Conservation (phyloP, 2,888 invertebrate species). For the Hyalella azteca region DNA sequence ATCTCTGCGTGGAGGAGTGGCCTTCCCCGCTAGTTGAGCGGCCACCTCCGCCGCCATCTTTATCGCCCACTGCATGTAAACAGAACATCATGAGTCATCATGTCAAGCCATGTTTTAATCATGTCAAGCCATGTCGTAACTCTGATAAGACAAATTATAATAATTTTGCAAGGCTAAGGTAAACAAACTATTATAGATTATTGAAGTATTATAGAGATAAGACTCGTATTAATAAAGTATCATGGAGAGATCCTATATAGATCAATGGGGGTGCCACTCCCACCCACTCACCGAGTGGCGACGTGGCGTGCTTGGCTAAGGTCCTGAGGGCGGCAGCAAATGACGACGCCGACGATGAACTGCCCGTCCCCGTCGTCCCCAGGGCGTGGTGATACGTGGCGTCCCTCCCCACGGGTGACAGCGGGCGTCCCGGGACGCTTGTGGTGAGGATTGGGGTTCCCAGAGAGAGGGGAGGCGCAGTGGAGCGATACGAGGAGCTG, state of each 20-base stretch:
- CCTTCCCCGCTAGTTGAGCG: not conserved
- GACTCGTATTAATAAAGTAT: no score
- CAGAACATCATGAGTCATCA: no score
- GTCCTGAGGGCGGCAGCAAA: conserved; percentile 91
- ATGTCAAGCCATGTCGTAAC: no score
- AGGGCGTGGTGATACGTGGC: conserved; percentile 50
- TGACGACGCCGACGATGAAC: conserved; percentile 62
- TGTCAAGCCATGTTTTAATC: no score
- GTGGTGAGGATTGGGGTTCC: conserved; percentile 57
- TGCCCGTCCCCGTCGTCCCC: conserved; percentile 58
- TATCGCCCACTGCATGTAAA: not conserved
- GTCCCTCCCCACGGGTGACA: conserved; percentile 36
- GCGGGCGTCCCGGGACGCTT: not conserved
- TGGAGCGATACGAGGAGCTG: conserved; percentile 32
- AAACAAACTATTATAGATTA: no score
- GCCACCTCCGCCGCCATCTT: not conserved
- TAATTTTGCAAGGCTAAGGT: no score
- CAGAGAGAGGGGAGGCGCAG: conserved; percentile 10
- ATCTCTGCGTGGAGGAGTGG: not conserved
- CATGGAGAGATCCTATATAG: no score
- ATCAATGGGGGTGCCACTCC: no score
- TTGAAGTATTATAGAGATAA: no score
- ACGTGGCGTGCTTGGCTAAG: conserved; percentile 84
- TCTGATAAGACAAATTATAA: no score
- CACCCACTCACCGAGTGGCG: not conserved